Conservation (phyloP, 1,140 invertebrate genomes). For the Drosophila eugracilis region DNA sequence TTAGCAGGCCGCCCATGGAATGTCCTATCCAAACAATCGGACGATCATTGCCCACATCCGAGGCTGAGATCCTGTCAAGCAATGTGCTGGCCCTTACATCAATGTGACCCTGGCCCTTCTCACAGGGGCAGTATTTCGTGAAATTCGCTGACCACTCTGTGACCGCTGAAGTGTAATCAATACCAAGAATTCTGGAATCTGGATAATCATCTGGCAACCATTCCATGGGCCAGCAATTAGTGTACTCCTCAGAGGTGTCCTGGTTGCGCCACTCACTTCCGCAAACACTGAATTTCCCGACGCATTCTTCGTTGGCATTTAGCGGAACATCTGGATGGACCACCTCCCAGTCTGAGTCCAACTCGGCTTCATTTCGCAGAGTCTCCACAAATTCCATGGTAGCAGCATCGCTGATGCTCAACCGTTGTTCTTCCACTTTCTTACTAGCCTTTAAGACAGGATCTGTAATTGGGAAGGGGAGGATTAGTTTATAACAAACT, state of each 20-base stretch:
- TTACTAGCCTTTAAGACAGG: constrained; percentile 63
- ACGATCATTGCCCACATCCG: constrained; percentile 88
- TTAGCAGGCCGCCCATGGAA: constrained; percentile 93
- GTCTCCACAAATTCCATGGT: constrained; percentile 82
- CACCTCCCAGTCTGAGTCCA: constrained; percentile 82
- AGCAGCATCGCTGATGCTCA: constrained; percentile 77
- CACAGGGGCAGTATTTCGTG: constrained; percentile 84
- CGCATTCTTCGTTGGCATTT: constrained; percentile 59
- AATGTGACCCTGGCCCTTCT: constrained; percentile 85
- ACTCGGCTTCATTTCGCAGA: constrained; percentile 63
- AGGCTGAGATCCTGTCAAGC: constrained; percentile 87
- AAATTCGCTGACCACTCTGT: constrained; percentile 84
- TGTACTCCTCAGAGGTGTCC: constrained; percentile 82
- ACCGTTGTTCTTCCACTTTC: constrained; percentile 57
- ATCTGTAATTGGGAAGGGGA: constrained; percentile 22
- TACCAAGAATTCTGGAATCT: constrained; percentile 80
- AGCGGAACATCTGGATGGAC: constrained; percentile 82
- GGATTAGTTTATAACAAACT: not conserved
- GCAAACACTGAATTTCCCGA: constrained; percentile 71
- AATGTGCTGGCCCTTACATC: constrained; percentile 87
- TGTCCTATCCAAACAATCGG: constrained; percentile 92
- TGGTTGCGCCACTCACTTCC: constrained; percentile 81
- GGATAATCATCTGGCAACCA: constrained; percentile 90
- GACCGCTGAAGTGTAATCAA: constrained; percentile 83
- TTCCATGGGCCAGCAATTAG: constrained; percentile 92